phyloP scores from a whole-genome alignment of 2,888 invertebrate genomes.

The Drosophila leonis region DNA sequence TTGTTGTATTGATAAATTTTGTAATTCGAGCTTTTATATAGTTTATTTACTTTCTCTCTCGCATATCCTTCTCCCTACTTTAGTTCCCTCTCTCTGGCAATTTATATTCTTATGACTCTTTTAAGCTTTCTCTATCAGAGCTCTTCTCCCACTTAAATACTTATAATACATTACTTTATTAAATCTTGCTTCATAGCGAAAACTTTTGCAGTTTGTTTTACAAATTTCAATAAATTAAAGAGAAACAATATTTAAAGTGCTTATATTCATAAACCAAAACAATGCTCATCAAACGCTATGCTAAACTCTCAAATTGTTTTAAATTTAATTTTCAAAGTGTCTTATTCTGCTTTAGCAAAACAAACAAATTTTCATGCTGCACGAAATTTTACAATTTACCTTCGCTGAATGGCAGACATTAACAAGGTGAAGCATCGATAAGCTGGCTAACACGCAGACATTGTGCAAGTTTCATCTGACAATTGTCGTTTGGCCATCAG shows the following conservation, averaged over 20 bases:
- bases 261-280: neutral
- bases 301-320: constrained; percentile 11
- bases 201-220: constrained; percentile 2
- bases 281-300: constrained; percentile 2
- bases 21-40: no score
- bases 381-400: neutral
- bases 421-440: constrained; percentile 6
- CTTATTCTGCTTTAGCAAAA: constrained; percentile 13
- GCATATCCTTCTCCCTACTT: neutral
- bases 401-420: constrained; percentile 11
- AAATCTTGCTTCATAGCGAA: neutral
- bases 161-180: neutral
- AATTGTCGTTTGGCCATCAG: constrained; percentile 19
- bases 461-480: constrained; percentile 2
- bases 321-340: constrained; percentile 16
- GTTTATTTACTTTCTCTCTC: no score
- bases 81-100: no score
- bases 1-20: no score
- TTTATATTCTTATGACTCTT: neutral
- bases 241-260: constrained; percentile 5
- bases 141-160: neutral
- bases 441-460: constrained; percentile 18
- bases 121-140: neutral
- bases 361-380: constrained; percentile 1
- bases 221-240: constrained; percentile 4